Conservation (phyloP, 2,797 vertebrate genomes). For the Uromys caudimaculatus region DNA sequence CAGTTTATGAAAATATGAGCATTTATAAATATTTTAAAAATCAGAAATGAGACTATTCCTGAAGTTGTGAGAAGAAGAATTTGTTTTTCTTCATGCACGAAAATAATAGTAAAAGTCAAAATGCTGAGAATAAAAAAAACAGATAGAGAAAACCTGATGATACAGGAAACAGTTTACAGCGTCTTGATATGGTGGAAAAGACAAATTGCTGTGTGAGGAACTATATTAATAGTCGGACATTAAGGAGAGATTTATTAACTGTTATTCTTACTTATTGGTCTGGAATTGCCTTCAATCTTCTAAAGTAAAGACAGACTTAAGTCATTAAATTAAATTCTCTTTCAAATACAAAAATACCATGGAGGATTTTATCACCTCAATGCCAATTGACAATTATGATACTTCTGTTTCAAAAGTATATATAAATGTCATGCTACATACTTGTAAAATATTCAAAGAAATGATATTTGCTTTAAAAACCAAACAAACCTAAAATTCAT, state of each 20-base stretch:
- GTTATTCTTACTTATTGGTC: neutral
- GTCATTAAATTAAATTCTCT: neutral
- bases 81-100: neutral
- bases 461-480: neutral
- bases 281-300: slow-evolving; percentile 37
- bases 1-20: neutral
- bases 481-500: neutral
- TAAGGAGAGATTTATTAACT: slow-evolving; percentile 39
- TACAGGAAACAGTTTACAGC: neutral
- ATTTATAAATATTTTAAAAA: neutral
- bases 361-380: neutral
- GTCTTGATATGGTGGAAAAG: neutral
- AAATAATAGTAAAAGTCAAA: neutral
- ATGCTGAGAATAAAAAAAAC: neutral
- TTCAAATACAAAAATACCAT: neutral
- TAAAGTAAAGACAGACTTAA: neutral
- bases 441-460: neutral
- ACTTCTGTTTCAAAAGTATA: neutral
- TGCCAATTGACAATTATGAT: neutral
- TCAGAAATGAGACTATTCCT: neutral
- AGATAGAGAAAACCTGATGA: neutral
- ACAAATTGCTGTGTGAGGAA: neutral
- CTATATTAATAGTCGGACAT: neutral
- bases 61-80: neutral
- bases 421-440: neutral